Conservation (phyloP, 2,888 invertebrate species). For the Loripinus fragilis region DNA sequence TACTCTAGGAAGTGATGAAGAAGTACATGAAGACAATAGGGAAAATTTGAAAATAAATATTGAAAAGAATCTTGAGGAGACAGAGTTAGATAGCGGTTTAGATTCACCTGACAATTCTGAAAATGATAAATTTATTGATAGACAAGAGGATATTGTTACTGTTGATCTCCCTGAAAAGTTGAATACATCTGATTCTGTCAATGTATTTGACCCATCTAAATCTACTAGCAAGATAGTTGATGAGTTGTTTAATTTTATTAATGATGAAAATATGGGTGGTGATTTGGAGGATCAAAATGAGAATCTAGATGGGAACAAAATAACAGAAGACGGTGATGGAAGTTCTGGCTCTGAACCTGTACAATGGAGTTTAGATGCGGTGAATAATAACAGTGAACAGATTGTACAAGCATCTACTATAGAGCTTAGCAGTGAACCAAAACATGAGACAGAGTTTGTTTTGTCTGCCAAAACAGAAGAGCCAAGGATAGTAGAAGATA, state of each 20-base stretch:
- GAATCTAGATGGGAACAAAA: neutral
- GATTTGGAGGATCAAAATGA: neutral
- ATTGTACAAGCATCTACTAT: neutral
- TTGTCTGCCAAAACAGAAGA: slow-evolving; percentile 2
- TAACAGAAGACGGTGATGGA: neutral
- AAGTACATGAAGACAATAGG: neutral
- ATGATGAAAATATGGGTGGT: slow-evolving; percentile 17
- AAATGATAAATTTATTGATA: slow-evolving; percentile 45
- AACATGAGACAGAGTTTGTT: slow-evolving; percentile 8
- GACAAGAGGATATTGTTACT: slow-evolving; percentile 40
- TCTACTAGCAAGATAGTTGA: slow-evolving; percentile 45
- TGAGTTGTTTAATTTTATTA: slow-evolving; percentile 37
- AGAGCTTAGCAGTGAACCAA: neutral
- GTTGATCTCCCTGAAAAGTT: slow-evolving; percentile 29
- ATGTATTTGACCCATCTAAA: neutral
- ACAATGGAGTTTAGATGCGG: slow-evolving; percentile 43
- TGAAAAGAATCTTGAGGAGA: slow-evolving; percentile 22
- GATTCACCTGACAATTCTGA: slow-evolving; percentile 30
- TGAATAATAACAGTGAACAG: slow-evolving; percentile 54
- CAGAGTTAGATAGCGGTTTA: slow-evolving; percentile 48
- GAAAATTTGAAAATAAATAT: neutral
- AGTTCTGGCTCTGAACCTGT: neutral
- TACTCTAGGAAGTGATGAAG: too few relatives aligned
- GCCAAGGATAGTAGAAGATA: slow-evolving; percentile 1
- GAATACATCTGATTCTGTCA: neutral